Conservation (phyloP, 2,113 vertebrate genomes). For the Notothenia rossii region DNA sequence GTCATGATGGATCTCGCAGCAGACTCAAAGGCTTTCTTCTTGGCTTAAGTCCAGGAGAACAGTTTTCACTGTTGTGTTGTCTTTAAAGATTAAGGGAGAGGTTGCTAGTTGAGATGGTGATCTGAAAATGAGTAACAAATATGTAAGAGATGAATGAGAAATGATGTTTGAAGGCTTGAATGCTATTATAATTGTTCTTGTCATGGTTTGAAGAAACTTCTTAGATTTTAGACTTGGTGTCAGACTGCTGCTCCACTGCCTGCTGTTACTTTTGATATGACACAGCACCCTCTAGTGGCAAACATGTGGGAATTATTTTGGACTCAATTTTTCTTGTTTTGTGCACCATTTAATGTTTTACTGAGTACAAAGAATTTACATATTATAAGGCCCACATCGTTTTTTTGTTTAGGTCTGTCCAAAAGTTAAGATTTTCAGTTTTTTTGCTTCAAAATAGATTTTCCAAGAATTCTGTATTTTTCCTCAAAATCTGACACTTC, state of each 20-base stretch:
- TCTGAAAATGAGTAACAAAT: not conserved
- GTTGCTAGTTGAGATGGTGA: not conserved
- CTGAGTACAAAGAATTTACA: not conserved
- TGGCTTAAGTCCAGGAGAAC: not conserved
- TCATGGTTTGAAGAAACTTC: not conserved
- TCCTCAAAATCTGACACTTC: too few species aligned
- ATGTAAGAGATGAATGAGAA: not conserved
- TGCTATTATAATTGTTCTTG: not conserved
- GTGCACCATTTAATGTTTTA: not conserved
- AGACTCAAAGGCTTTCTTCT: slow-evolving; percentile 23
- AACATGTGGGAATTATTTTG: not conserved
- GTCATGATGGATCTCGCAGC: slow-evolving; percentile 26
- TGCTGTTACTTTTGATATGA: not conserved
- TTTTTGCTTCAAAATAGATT: too few species aligned
- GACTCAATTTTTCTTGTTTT: not conserved
- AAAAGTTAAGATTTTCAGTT: too few species aligned
- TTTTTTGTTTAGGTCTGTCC: too few species aligned
- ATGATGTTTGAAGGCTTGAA: not conserved
- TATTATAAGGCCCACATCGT: not conserved
- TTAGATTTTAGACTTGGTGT: not conserved
- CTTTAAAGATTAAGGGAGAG: not conserved
- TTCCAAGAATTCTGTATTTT: too few species aligned
- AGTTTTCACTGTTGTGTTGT: slow-evolving; percentile 5
- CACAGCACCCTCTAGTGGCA: slow-evolving; percentile 58
- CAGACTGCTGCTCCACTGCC: not conserved